Conservation (phyloP, 2,888 invertebrate species). For the Dicycla oo region DNA sequence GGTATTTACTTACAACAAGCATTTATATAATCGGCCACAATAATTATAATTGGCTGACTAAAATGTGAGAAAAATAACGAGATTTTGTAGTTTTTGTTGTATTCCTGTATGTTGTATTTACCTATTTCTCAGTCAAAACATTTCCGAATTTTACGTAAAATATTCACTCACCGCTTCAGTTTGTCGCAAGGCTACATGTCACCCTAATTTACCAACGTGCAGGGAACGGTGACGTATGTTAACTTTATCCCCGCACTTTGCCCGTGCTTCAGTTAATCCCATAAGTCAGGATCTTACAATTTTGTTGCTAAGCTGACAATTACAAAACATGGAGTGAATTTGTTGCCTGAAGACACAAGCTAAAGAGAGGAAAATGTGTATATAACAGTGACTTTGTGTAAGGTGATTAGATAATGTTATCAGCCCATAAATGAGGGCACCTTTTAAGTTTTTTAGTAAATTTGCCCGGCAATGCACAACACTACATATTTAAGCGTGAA, state of each 20-base stretch:
- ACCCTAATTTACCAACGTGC: slow-evolving; percentile 38
- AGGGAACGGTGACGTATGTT: slow-evolving; percentile 44
- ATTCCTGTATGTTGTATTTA: background rate
- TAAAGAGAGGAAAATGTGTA: slow-evolving; percentile 2
- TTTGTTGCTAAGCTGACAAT: slow-evolving; percentile 55
- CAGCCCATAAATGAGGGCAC: background rate
- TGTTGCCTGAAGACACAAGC: slow-evolving; percentile 7
- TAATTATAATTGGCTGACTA: too few relatives aligned
- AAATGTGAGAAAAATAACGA: too few relatives aligned
- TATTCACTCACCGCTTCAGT: slow-evolving; percentile 22
- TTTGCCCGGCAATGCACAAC: background rate
- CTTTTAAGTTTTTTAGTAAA: background rate
- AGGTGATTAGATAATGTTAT: slow-evolving; percentile 5
- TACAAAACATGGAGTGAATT: slow-evolving; percentile 51
- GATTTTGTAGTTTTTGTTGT: background rate
- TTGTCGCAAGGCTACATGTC: slow-evolving; percentile 31
- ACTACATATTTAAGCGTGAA: background rate
- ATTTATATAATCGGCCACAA: too few relatives aligned
- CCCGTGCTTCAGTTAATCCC: slow-evolving; percentile 38
- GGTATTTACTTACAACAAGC: background rate
- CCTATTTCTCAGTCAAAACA: background rate
- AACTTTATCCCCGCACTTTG: slow-evolving; percentile 34
- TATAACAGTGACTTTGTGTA: background rate
- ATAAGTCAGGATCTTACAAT: slow-evolving; percentile 50
- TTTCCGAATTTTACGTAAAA: slow-evolving; percentile 6